Conservation (phyloP, 2,113 vertebrate genomes). For the Macaca mulatta region DNA sequence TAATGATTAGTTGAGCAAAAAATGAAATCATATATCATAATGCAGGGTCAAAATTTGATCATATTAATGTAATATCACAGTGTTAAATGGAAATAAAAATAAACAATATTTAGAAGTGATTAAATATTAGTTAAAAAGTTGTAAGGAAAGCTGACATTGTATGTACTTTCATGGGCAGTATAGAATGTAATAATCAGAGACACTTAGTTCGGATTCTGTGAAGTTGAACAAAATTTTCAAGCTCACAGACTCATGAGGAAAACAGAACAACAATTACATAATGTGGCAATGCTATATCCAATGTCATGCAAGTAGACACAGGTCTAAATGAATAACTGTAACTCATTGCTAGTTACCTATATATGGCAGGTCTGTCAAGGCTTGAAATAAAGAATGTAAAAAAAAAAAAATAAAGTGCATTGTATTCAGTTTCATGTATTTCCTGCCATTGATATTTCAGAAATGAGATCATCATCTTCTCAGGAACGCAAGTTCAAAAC, state of each 20-base stretch:
- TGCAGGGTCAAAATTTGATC: not conserved
- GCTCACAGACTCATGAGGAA: not conserved
- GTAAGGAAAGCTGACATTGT: not conserved
- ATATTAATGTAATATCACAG: not conserved
- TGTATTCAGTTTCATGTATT: not conserved
- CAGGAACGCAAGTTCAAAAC: not conserved
- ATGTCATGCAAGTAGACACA: not conserved
- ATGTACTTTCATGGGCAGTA: not conserved
- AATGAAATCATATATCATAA: not conserved
- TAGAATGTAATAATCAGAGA: not conserved
- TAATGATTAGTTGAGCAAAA: not conserved
- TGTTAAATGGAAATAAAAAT: not conserved
- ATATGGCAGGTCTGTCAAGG: not conserved
- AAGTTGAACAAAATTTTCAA: not conserved
- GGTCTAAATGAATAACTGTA: not conserved
- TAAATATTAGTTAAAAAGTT: not conserved
- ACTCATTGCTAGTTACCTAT: not conserved
- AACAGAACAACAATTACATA: not conserved
- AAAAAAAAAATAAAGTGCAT: not conserved
- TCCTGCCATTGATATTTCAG: not conserved
- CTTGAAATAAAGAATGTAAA: not conserved
- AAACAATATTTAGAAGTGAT: not conserved
- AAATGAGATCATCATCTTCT: not conserved
- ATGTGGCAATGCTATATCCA: not conserved
- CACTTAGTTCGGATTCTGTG: not conserved